Conservation (phyloP, 2,797 vertebrate genomes). For the Sitta carolinensis region DNA sequence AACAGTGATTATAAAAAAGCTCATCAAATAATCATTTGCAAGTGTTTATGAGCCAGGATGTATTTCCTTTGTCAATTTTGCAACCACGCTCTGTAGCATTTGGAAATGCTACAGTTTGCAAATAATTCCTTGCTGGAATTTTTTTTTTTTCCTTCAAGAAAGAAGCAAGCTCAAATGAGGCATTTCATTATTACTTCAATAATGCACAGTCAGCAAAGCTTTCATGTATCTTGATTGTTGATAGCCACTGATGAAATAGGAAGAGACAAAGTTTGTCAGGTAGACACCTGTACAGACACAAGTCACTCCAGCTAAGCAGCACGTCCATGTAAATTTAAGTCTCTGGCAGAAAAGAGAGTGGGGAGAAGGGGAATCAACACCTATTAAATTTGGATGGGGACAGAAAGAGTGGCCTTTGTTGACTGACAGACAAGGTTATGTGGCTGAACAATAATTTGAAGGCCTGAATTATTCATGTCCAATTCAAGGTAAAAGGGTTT, state of each 20-base stretch:
- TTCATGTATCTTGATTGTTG: neutral
- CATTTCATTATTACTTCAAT: neutral
- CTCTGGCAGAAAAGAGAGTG: neutral
- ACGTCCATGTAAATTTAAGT: neutral
- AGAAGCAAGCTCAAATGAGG: neutral
- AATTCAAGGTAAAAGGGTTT: conserved; percentile 37
- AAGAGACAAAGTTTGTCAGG: conserved; percentile 8
- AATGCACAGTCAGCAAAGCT: neutral
- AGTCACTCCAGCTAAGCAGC: neutral
- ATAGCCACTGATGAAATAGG: neutral
- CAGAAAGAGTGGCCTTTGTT: conserved; percentile 20
- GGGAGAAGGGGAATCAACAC: neutral
- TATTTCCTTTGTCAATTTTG: neutral
- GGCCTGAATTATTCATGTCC: conserved; percentile 56
- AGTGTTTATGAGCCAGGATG: neutral
- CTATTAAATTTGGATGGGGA: conserved; percentile 30
- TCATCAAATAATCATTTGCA: neutral
- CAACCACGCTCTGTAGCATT: neutral
- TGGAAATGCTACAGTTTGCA: neutral
- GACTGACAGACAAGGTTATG: conserved; percentile 57
- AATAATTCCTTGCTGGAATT: neutral
- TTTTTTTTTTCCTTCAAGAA: neutral
- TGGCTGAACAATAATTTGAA: conserved; percentile 53
- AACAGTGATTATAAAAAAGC: neutral
- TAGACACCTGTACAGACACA: neutral